A percentile compares a stretch with the other conserved stretches of the same genome.
These are phyloP conservation scores for Megaptera novaeangliae DNA, from an alignment of 2,113 vertebrate genomes.

Conservation along the genomic window DNA sequence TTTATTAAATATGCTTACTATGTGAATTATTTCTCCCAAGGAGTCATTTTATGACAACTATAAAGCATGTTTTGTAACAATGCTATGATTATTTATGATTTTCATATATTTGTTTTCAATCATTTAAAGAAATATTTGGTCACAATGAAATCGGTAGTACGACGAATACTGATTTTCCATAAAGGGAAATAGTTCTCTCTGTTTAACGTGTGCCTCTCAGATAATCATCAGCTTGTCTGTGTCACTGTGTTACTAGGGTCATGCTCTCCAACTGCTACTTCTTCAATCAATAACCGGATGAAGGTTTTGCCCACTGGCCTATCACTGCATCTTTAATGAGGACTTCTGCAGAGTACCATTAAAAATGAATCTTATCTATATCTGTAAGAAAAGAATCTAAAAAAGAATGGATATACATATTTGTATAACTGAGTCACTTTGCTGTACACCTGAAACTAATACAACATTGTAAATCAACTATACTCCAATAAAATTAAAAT, in stretches of 20 bases:
- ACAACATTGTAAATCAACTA: background rate
- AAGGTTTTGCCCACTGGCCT: background rate
- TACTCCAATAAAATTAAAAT: background rate
- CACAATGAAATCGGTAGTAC: background rate
- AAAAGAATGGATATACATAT: background rate
- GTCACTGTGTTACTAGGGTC: background rate
- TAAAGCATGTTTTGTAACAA: background rate
- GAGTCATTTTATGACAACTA: background rate
- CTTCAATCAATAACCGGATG: background rate
- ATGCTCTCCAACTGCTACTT: background rate
- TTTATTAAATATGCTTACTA: background rate
- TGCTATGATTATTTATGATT: background rate
- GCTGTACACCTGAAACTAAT: background rate
- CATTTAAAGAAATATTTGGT: background rate
- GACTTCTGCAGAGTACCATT: background rate
- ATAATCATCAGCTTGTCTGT: background rate
- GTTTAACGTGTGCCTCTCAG: background rate
- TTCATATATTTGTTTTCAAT: background rate
- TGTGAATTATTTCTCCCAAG: background rate
- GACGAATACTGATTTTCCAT: background rate
- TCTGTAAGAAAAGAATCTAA: background rate
- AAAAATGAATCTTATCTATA: background rate
- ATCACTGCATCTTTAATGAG: background rate
- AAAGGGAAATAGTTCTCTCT: background rate
- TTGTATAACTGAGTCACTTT: background rate